These are phyloP conservation scores for Julus scandinavius DNA, from an alignment of 2,888 invertebrate genomes.

Conservation along the genomic window DNA sequence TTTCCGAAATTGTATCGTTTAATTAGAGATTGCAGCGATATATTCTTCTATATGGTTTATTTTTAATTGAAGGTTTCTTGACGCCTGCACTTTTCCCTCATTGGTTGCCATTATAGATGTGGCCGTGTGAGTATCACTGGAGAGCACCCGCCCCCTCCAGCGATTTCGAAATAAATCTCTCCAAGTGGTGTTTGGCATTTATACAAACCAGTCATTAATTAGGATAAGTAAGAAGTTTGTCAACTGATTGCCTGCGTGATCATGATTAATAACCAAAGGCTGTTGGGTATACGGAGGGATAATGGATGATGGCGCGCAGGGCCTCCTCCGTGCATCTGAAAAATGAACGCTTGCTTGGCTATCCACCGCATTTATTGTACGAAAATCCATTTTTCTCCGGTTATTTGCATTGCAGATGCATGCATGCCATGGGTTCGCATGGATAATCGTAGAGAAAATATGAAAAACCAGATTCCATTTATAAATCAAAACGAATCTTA, in stretches of 20 bases:
- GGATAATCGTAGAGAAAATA: constrained; percentile 34
- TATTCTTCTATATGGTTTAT: not conserved
- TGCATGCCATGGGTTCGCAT: not conserved
- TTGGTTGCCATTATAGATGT: not conserved
- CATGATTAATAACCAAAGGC: constrained; percentile 31
- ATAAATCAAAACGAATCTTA: constrained; percentile 43
- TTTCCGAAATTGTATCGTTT: not conserved
- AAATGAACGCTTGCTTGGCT: constrained; percentile 19
- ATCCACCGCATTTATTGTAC: constrained; percentile 28
- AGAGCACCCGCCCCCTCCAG: not conserved
- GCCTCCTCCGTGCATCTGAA: constrained; percentile 7
- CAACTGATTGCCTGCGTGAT: constrained; percentile 38
- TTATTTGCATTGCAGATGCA: constrained; percentile 40
- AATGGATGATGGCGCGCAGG: constrained; percentile 39
- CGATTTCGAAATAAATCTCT: constrained; percentile 31
- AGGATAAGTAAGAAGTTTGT: constrained; percentile 46
- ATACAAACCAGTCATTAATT: constrained; percentile 44
- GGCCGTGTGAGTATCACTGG: not conserved
- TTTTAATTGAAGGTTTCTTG: not conserved
- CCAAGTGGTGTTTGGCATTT: constrained; percentile 39
- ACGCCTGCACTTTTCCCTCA: not conserved
- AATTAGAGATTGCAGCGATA: not conserved
- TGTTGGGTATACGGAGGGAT: constrained; percentile 2
- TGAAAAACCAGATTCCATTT: constrained; percentile 45
- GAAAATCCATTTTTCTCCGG: constrained; percentile 28